Percentiles rank a stretch among this genome's conserved stretches.
These are phyloP conservation scores for Diadromus collaris DNA, from an alignment of 2,888 invertebrate species.

Conservation along the genomic window DNA sequence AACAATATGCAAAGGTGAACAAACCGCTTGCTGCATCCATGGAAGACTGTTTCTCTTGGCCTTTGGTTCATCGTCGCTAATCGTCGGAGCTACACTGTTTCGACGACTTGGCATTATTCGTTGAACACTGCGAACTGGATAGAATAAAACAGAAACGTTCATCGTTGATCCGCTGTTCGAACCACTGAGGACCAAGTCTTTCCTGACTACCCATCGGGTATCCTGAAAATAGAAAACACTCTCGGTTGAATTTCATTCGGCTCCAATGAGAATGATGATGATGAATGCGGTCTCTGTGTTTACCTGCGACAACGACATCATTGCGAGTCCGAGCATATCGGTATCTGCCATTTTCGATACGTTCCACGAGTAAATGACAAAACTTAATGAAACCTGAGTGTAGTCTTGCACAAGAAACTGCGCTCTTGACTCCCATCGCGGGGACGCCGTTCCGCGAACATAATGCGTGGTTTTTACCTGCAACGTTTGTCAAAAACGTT, in stretches of 20 bases:
- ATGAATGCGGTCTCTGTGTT: slow-evolving; percentile 19
- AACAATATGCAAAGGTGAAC: slow-evolving; percentile 46
- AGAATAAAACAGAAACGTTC: slow-evolving; percentile 80
- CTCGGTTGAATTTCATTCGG: neutral
- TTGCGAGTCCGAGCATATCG: slow-evolving; percentile 81
- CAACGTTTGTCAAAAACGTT: slow-evolving; percentile 30
- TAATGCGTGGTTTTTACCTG: slow-evolving; percentile 82
- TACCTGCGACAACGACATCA: slow-evolving; percentile 80
- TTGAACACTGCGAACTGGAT: slow-evolving; percentile 79
- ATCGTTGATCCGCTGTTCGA: slow-evolving; percentile 76
- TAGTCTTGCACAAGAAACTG: slow-evolving; percentile 82
- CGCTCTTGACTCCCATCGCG: slow-evolving; percentile 80
- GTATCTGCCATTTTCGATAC: slow-evolving; percentile 80
- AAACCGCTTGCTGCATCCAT: slow-evolving; percentile 79
- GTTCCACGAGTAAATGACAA: slow-evolving; percentile 82
- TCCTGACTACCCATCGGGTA: slow-evolving; percentile 73
- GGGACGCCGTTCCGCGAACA: slow-evolving; percentile 79
- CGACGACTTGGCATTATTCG: slow-evolving; percentile 71
- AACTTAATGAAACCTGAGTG: slow-evolving; percentile 80
- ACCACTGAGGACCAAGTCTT: slow-evolving; percentile 74
- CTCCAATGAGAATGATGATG: neutral
- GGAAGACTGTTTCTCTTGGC: slow-evolving; percentile 77
- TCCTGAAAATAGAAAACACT: slow-evolving; percentile 65
- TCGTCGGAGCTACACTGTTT: slow-evolving; percentile 69
- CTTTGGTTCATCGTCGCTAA: slow-evolving; percentile 74